Evolutionary conservation across 2,888 invertebrate genomes (phyloP).

Genomic region (Heterodera filipjevi): DNA sequence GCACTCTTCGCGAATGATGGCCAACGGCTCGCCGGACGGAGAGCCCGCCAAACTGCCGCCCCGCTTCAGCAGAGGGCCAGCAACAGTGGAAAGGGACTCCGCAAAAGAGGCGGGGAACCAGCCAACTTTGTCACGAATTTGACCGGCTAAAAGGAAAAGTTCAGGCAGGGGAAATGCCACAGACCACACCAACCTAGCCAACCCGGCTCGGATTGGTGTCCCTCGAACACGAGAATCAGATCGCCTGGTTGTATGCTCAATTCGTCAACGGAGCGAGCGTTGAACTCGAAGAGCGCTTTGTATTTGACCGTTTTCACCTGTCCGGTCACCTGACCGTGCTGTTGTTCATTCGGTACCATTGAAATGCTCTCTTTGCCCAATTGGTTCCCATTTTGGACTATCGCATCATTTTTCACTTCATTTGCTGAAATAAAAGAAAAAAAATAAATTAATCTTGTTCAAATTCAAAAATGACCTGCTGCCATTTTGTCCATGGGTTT

Average conservation of each 20-base stretch:
- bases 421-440: not conserved
- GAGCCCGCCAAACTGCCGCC: constrained; percentile 33
- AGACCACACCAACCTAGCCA: constrained; percentile 25
- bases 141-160: constrained; percentile 75
- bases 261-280: constrained; percentile 87
- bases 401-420: not conserved
- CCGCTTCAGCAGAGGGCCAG: constrained; percentile 19
- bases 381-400: not conserved
- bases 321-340: not conserved
- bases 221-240: constrained; percentile 77
- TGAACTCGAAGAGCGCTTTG: constrained; percentile 90
- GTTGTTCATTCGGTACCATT: constrained; percentile 10
- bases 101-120: constrained; percentile 68
- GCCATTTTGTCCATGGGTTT: not conserved
- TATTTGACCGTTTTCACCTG: constrained; percentile 71
- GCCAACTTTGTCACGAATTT: constrained; percentile 79
- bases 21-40: constrained; percentile 48
- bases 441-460: not conserved
- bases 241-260: constrained; percentile 91
- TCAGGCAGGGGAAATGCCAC: not conserved
- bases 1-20: constrained; percentile 44
- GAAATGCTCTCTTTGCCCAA: not conserved
- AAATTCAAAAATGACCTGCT: not conserved
- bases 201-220: constrained; percentile 83
- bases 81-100: constrained; percentile 56